Evolutionary conservation across 2,888 invertebrate genomes (phyloP).

Genomic region (Argyra leucocephala): DNA sequence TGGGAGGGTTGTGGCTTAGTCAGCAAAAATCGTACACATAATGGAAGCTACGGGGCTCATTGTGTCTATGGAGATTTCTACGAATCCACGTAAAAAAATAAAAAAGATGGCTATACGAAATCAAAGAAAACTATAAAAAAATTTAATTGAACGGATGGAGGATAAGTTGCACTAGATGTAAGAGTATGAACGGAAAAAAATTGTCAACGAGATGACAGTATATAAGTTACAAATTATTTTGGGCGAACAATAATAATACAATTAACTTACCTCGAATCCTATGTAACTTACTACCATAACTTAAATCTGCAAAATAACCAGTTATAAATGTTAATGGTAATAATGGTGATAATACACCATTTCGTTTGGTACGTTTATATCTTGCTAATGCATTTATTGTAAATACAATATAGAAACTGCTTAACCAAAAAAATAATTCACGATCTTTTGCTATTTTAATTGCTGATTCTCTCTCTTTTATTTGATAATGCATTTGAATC

Average conservation of each 20-base stretch:
- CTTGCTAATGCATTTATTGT: slow-evolving; percentile 47
- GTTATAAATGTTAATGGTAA: slow-evolving; percentile 62
- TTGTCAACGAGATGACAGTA: too few species aligned
- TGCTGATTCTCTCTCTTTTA: slow-evolving; percentile 64
- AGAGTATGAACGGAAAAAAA: too few species aligned
- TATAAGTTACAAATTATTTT: too few species aligned
- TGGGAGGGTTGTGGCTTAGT: too few species aligned
- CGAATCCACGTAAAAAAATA: too few species aligned
- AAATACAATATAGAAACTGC: slow-evolving; percentile 54
- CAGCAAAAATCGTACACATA: too few species aligned
- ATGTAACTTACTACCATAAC: slow-evolving; percentile 66
- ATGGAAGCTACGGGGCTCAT: too few species aligned
- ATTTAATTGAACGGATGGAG: too few species aligned
- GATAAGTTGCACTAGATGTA: too few species aligned
- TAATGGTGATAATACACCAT: slow-evolving; percentile 54
- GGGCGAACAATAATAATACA: slow-evolving; percentile 7
- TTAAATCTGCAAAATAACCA: slow-evolving; percentile 65
- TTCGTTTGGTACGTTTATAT: slow-evolving; percentile 53
- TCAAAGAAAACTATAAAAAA: too few species aligned
- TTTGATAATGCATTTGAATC: slow-evolving; percentile 69
- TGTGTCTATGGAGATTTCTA: too few species aligned
- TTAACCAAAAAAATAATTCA: slow-evolving; percentile 64
- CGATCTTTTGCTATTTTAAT: slow-evolving; percentile 59
- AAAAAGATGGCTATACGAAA: too few species aligned
- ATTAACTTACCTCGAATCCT: slow-evolving; percentile 58